phyloP scores from a whole-genome alignment of 2,797 vertebrate genomes.

The Botia kubotai region DNA sequence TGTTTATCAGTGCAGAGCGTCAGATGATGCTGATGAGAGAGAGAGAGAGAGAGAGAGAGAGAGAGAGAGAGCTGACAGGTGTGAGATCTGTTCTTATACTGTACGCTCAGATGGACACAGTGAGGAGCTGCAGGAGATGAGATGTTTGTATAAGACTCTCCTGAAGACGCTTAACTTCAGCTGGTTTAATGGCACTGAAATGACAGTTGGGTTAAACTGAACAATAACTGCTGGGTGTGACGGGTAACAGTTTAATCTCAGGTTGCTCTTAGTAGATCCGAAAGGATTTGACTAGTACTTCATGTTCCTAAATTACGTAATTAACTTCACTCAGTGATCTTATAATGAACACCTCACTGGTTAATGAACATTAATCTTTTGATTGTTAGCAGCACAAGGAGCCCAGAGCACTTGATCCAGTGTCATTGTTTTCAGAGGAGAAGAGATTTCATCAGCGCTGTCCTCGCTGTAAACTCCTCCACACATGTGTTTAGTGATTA shows the following conservation, averaged over 20 bases:
- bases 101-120: constrained; percentile 21
- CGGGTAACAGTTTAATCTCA: constrained; percentile 19
- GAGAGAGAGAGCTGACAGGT: constrained; percentile 66
- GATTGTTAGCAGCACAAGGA: constrained; percentile 70
- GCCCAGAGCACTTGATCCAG: constrained; percentile 65
- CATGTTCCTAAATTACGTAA: constrained; percentile 1
- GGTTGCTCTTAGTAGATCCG: constrained; percentile 27
- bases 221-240: constrained; percentile 37
- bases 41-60: too few relatives aligned
- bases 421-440: constrained; percentile 63
- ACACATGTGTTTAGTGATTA: constrained; percentile 77
- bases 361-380: constrained; percentile 54
- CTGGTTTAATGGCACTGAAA: constrained; percentile 45
- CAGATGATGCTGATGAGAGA: constrained; percentile 71
- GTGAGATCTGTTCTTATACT: constrained; percentile 60
- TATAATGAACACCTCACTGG: constrained; percentile 39
- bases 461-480: constrained; percentile 71
- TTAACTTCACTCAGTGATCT: background rate
- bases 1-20: constrained; percentile 80
- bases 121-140: constrained; percentile 30
- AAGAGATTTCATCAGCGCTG: constrained; percentile 79
- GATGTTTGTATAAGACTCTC: constrained; percentile 33
- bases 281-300: constrained; percentile 1
- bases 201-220: constrained; percentile 38
- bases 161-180: constrained; percentile 45